Conservation (phyloP, 2,888 invertebrate species). For the Phasia obesa region DNA sequence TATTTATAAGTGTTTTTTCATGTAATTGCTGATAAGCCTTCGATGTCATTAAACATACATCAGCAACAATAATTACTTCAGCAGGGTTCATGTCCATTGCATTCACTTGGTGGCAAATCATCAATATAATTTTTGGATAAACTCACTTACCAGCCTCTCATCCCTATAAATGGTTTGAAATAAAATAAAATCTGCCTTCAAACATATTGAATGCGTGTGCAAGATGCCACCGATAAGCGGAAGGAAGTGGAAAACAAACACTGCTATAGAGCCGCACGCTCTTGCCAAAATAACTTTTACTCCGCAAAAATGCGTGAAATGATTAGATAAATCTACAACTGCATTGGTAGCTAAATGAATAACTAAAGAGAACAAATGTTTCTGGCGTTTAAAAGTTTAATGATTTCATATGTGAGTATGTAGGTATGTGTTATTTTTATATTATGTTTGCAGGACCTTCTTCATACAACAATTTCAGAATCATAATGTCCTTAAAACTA, state of each 20-base stretch:
- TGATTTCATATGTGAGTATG: constrained; percentile 22
- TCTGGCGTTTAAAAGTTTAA: constrained; percentile 58
- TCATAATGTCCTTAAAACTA: constrained; percentile 46
- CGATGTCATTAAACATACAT: too few species aligned
- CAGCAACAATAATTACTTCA: too few species aligned
- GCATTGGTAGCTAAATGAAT: constrained; percentile 26
- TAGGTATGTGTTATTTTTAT: constrained; percentile 6
- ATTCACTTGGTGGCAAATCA: constrained; percentile 19
- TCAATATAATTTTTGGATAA: constrained; percentile 35
- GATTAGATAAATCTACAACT: constrained; percentile 25
- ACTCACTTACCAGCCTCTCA: constrained; percentile 15
- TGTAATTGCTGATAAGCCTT: constrained; percentile 51
- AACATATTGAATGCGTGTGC: constrained; percentile 46
- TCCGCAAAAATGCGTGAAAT: constrained; percentile 45
- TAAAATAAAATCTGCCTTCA: constrained; percentile 10
- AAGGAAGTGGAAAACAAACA: constrained; percentile 47
- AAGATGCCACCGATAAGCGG: constrained; percentile 57
- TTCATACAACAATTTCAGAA: constrained; percentile 14
- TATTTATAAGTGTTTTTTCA: constrained; percentile 59
- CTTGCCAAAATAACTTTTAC: constrained; percentile 1
- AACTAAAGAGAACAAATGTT: constrained; percentile 14
- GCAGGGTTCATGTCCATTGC: constrained; percentile 4
- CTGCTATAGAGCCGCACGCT: neutral
- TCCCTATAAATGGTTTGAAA: constrained; percentile 33
- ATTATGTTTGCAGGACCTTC: neutral